Base-by-base conservation (phyloP, 2,113 vertebrate species). In the Daphoenositta chrysoptera region DNA sequence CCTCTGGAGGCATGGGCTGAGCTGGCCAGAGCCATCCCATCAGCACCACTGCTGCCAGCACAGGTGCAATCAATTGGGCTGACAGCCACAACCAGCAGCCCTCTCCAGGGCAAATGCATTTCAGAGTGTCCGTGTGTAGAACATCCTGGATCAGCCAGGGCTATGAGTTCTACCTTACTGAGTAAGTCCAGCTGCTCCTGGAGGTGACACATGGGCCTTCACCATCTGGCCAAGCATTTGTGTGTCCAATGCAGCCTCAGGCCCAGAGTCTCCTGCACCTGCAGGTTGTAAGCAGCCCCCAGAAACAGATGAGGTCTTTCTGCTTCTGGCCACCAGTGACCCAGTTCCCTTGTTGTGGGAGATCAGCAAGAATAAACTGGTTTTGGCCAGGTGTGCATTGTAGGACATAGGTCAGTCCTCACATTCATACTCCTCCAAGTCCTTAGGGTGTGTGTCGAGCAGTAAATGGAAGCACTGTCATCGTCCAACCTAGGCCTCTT, bases 131-230 rank as follows among this genome's bases (percentile, higher is more conserved):
- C 4, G 0, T 8, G 0, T 14, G 33, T 21, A 16, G 3, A 51
- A 17, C 1, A 4, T 40, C 33, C 23, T n/a, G 4, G 28, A 26
- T 44, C 73, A 68, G 72, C 44, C 6, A 8, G 50, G 47, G 57
- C 8, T 6, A 0, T 1, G 47, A 72, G 51, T 35, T 71, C 65
- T 53, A 4, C 83, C n/a, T 56, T 51, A 26, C 2, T 0, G 0
- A 39, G 45, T 37, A 19, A 40, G 11, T 33, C 47, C 48, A 7
- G 0, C 48, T 77, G 48, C 66, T 72, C 6, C 0, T 72, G 77
- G 66, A 82, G 37, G 5, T 71, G 60, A 30, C 22, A 4, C 4
- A 0, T 19, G 19, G 37, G n/a, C 65, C 60, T 68, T 56, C 39
- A 12, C 4, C 5, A 0, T 65, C 58, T 66, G 63, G 42, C 57